phyloP scores from a whole-genome alignment of 1,140 invertebrate genomes.

The Papilio helenus region DNA sequence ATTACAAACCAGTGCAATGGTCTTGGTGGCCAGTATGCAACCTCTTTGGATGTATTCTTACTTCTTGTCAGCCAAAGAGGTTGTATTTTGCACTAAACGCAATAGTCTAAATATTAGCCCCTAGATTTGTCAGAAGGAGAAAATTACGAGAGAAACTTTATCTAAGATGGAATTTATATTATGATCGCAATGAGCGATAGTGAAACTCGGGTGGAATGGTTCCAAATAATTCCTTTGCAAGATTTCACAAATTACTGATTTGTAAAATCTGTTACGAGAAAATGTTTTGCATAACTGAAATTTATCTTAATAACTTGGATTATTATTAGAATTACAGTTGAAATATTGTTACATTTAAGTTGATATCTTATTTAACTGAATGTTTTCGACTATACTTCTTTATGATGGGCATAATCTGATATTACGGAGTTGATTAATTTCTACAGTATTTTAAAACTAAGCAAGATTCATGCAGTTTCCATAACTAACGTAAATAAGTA shows the following conservation, averaged over 20 bases:
- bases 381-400: background rate
- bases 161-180: background rate
- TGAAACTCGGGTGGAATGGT: background rate
- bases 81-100: too few species aligned
- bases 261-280: background rate
- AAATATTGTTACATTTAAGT: background rate
- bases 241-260: background rate
- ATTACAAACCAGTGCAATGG: too few species aligned
- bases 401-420: background rate
- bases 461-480: too few species aligned
- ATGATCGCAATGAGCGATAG: background rate
- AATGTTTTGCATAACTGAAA: slow-evolving; percentile 11
- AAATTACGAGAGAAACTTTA: background rate
- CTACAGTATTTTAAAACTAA: too few species aligned
- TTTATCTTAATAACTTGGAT: background rate
- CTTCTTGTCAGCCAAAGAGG: too few species aligned
- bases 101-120: background rate
- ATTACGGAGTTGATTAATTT: background rate
- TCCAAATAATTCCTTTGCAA: background rate
- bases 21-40: too few species aligned
- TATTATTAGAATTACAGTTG: background rate
- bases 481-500: too few species aligned
- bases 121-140: background rate
- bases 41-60: too few species aligned
- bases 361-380: background rate